Conservation (phyloP, 2,888 invertebrate genomes). For the Notodonta dromedarius region DNA sequence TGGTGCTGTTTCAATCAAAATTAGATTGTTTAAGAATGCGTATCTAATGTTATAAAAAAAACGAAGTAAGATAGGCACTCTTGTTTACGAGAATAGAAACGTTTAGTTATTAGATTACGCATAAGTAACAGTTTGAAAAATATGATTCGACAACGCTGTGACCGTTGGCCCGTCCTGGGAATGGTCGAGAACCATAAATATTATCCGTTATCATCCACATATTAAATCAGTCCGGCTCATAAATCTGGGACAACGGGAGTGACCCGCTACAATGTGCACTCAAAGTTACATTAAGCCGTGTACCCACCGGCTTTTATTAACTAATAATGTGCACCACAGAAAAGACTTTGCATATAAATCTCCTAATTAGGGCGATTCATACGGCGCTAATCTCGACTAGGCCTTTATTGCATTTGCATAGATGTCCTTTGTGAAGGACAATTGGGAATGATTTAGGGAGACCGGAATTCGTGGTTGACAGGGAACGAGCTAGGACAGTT, state of each 20-base stretch:
- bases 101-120: no score
- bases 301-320: conserved; percentile 67
- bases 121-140: background rate
- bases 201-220: conserved; percentile 69
- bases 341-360: conserved; percentile 82
- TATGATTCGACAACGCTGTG: background rate
- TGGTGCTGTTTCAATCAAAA: no score
- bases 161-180: conserved; percentile 60
- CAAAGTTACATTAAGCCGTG: conserved; percentile 71
- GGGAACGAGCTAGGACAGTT: conserved; percentile 26
- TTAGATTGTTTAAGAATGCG: no score
- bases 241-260: conserved; percentile 79
- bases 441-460: conserved; percentile 76
- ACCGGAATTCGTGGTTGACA: conserved; percentile 48
- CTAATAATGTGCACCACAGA: conserved; percentile 81
- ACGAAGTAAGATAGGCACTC: no score
- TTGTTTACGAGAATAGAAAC: no score
- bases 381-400: conserved; percentile 73
- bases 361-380: conserved; percentile 80
- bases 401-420: conserved; percentile 71
- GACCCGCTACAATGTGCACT: conserved; percentile 71
- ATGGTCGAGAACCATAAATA: conserved; percentile 66
- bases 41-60: no score
- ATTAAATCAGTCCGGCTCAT: conserved; percentile 76
- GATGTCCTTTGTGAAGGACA: conserved; percentile 62